These are phyloP conservation scores for Parazoanthus atlanticus DNA, from an alignment of 92 coral and sea anemone species.

Conservation along the genomic window DNA sequence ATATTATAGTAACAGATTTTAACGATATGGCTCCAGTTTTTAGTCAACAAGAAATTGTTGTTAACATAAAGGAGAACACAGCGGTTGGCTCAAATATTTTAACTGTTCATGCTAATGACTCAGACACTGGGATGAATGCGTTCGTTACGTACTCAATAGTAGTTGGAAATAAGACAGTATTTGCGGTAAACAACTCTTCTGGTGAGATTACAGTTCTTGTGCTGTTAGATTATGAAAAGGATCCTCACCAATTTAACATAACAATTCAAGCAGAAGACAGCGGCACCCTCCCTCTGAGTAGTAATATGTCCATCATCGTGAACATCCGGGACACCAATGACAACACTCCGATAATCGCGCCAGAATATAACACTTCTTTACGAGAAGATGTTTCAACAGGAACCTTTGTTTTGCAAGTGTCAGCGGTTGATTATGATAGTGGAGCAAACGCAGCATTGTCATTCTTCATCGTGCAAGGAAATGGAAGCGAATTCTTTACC, in stretches of 20 bases:
- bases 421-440: constrained; percentile 55
- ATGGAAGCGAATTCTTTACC: constrained; percentile 25
- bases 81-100: constrained; percentile 30
- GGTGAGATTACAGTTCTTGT: constrained; percentile 44
- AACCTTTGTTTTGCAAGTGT: constrained; percentile 39
- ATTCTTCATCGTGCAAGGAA: constrained; percentile 48
- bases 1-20: constrained; percentile 48
- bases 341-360: constrained; percentile 46
- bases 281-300: constrained; percentile 54
- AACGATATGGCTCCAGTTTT: constrained; percentile 55
- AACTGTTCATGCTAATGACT: constrained; percentile 50
- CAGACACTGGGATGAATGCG: constrained; percentile 50
- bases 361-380: constrained; percentile 28
- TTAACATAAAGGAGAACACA: constrained; percentile 48
- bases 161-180: constrained; percentile 49
- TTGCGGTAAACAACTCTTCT: constrained; percentile 40
- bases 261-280: constrained; percentile 59
- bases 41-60: constrained; percentile 34
- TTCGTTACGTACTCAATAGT: constrained; percentile 41
- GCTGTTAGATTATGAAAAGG: constrained; percentile 51
- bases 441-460: constrained; percentile 54
- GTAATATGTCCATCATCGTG: constrained; percentile 43
- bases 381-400: constrained; percentile 43
- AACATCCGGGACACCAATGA: constrained; percentile 62
- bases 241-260: constrained; percentile 56